Conservation (phyloP, 2,888 invertebrate genomes). For the Heteropelma amictum region DNA sequence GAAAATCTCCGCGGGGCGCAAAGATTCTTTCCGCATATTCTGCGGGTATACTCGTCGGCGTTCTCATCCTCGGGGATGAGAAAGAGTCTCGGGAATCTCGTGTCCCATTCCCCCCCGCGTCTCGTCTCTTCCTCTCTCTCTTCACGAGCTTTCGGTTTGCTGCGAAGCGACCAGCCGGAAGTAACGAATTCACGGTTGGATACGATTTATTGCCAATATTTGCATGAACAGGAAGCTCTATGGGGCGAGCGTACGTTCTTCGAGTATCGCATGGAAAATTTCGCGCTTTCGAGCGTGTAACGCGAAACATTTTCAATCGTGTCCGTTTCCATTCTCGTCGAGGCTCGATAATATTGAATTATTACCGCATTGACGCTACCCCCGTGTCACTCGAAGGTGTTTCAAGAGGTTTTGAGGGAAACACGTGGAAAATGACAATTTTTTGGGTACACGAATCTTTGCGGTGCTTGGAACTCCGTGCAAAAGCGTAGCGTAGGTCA, state of each 20-base stretch:
- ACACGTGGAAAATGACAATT: no score
- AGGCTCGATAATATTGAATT: neutral
- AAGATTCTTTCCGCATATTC: conserved; percentile 10
- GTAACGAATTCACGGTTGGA: conserved; percentile 73
- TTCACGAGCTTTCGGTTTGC: conserved; percentile 39
- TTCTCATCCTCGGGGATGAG: conserved; percentile 10
- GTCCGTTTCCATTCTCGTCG: conserved; percentile 2
- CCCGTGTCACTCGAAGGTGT: no score
- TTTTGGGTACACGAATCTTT: no score
- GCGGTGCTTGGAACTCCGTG: no score
- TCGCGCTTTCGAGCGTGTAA: conserved; percentile 41
- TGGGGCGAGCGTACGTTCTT: conserved; percentile 59
- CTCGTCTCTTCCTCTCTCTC: conserved; percentile 30
- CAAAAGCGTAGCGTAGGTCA: no score
- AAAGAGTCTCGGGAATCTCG: conserved; percentile 9
- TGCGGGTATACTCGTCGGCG: conserved; percentile 4
- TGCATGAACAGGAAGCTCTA: conserved; percentile 70
- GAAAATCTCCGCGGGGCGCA: conserved; percentile 19
- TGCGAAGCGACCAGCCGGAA: conserved; percentile 70
- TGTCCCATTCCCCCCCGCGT: conserved; percentile 26
- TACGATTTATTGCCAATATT: conserved; percentile 72
- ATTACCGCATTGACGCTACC: neutral
- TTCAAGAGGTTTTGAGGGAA: no score
- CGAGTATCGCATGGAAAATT: conserved; percentile 49
- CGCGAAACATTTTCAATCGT: conserved; percentile 49